Conservation (phyloP, 2,113 vertebrate genomes). For the human (Homo sapiens) region GRCh38 chr14:24971001-24971500, state of each 20-base stretch:
- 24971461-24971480: not conserved
- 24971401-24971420: constrained; percentile 27
- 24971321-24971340: not conserved
- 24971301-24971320: constrained; percentile 6
- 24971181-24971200: not conserved
- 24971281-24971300: not conserved
- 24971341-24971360: not conserved
- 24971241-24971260: constrained; percentile 32
- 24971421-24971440: not conserved
- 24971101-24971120: not conserved
- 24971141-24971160: not conserved
- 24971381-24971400: not conserved
- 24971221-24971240: not conserved
- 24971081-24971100: not conserved
- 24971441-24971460: constrained; percentile 21
- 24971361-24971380: constrained; percentile 22
- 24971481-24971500: not conserved
- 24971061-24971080: constrained; percentile 11
- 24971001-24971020: not conserved
- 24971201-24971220: constrained; percentile 2
- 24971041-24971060: not conserved
- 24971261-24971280: not conserved
- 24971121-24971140: not conserved
- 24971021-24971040: not conserved
- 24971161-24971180: not conserved